Evolutionary conservation across 2,888 invertebrate genomes (phyloP).

Genomic region (Parthenolecanium corni): DNA sequence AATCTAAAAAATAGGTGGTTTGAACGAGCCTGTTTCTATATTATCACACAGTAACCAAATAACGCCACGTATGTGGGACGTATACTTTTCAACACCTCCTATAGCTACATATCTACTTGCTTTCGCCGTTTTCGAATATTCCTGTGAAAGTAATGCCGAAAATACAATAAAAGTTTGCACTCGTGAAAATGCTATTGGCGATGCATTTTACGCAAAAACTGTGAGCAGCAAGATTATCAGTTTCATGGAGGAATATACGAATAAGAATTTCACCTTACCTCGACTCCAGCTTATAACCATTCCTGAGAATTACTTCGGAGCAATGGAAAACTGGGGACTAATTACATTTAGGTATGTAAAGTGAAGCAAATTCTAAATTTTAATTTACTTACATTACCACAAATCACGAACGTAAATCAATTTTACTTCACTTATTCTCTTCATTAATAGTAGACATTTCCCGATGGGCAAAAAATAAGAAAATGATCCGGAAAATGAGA

Average conservation of each 20-base stretch:
- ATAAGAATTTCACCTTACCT: slow-evolving; percentile 45
- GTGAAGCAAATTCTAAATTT: background rate
- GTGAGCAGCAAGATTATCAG: slow-evolving; percentile 41
- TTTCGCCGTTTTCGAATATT: slow-evolving; percentile 69
- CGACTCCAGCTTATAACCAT: slow-evolving; percentile 64
- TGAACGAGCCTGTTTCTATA: too few species aligned
- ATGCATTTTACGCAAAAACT: slow-evolving; percentile 44
- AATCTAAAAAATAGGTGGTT: background rate
- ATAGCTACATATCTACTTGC: slow-evolving; percentile 58
- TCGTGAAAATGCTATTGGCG: slow-evolving; percentile 32
- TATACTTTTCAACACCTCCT: slow-evolving; percentile 22
- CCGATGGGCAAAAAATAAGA: background rate
- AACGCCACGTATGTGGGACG: background rate
- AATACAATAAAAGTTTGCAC: slow-evolving; percentile 29
- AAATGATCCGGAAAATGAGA: too few species aligned
- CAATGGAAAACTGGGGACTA: slow-evolving; percentile 68
- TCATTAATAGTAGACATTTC: too few species aligned
- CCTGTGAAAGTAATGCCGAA: slow-evolving; percentile 37
- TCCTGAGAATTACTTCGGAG: slow-evolving; percentile 63
- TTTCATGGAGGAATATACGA: slow-evolving; percentile 47
- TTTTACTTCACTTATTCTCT: background rate
- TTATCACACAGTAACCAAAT: background rate
- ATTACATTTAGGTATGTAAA: slow-evolving; percentile 51
- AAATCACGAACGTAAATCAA: background rate
- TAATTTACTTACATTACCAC: background rate